Conservation (phyloP, 2,888 invertebrate genomes). For the Cerastis leucographa region DNA sequence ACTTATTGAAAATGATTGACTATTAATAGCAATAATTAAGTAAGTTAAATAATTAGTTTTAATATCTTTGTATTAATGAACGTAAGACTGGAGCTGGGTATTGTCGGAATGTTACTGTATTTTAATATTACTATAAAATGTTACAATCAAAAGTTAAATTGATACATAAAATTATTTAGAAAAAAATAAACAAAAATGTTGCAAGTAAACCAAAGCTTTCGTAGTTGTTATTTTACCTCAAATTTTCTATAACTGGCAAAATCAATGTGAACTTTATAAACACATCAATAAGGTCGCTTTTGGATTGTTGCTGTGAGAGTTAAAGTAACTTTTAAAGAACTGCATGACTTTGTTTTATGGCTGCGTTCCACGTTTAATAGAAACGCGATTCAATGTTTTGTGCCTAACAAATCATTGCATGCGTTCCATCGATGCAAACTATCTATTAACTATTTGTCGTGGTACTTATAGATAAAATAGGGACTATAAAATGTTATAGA, state of each 20-base stretch:
- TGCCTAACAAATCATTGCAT: background rate
- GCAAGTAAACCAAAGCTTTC: background rate
- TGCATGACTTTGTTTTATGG: no score
- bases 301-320: background rate
- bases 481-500: background rate
- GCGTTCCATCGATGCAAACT: background rate
- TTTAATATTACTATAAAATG: constrained; percentile 15
- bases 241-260: background rate
- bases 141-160: constrained; percentile 7
- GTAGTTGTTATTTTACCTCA: no score
- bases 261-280: background rate
- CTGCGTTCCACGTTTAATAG: background rate
- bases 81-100: constrained; percentile 63
- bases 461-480: background rate
- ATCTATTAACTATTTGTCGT: background rate
- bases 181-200: background rate
- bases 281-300: background rate
- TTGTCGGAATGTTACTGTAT: constrained; percentile 53
- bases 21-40: constrained; percentile 47
- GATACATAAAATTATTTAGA: background rate
- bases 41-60: constrained; percentile 25
- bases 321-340: background rate
- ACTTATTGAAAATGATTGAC: constrained; percentile 72
- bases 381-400: background rate
- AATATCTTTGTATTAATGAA: constrained; percentile 49